phyloP scores from a whole-genome alignment of 2,888 invertebrate genomes.

The Tromatobia lineatoria region DNA sequence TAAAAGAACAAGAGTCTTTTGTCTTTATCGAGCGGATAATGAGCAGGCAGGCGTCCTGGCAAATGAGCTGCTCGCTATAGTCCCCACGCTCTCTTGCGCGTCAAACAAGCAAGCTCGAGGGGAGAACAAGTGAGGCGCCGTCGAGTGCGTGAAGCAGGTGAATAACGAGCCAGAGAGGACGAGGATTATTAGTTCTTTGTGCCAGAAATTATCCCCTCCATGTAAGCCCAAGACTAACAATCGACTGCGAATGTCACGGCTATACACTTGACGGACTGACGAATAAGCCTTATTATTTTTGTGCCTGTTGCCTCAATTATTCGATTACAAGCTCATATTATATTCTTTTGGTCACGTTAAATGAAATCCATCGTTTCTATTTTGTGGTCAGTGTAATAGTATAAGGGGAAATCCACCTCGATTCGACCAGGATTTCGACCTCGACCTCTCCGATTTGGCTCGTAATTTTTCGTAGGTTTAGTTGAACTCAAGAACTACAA shows the following conservation, averaged over 20 bases:
- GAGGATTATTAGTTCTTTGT: slow-evolving; percentile 72
- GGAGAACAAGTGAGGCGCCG: slow-evolving; percentile 47
- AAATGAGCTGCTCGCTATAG: slow-evolving; percentile 68
- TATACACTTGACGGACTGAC: slow-evolving; percentile 28
- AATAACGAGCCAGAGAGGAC: slow-evolving; percentile 63
- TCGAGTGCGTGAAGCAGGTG: slow-evolving; percentile 67
- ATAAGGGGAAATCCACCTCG: slow-evolving; percentile 15
- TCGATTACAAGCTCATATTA: slow-evolving; percentile 28
- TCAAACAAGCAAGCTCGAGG: slow-evolving; percentile 40
- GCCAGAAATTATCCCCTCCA: slow-evolving; percentile 63
- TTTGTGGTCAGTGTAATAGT: background rate
- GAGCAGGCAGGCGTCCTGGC: slow-evolving; percentile 61
- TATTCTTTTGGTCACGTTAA: slow-evolving; percentile 15
- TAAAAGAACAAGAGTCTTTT: slow-evolving; percentile 75
- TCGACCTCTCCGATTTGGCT: too few relatives aligned
- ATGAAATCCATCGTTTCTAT: background rate
- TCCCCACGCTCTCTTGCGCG: slow-evolving; percentile 25
- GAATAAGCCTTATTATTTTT: slow-evolving; percentile 29
- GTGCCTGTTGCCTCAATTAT: slow-evolving; percentile 13
- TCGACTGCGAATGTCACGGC: slow-evolving; percentile 50
- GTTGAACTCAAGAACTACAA: too few relatives aligned
- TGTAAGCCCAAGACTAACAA: slow-evolving; percentile 29
- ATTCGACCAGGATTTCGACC: too few relatives aligned
- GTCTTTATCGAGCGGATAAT: slow-evolving; percentile 76
- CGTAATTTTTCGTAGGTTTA: too few relatives aligned